Evolutionary conservation across 2,797 vertebrate genomes (phyloP).

Genomic region (Antennarius maculatus): DNA sequence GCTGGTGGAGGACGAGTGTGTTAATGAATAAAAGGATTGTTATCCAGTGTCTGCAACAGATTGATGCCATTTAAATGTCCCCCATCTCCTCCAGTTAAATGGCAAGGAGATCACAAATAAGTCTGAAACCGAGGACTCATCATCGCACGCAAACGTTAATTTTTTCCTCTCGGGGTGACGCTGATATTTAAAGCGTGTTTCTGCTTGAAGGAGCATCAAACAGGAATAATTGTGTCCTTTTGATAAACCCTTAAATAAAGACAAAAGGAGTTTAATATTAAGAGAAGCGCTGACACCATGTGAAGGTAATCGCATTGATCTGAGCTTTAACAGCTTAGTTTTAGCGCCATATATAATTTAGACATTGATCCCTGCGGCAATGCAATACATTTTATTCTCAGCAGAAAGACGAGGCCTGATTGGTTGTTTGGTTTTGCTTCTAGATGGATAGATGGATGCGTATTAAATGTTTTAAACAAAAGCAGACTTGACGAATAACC

Average conservation of each 20-base stretch:
- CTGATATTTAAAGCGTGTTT: slow-evolving; percentile 27
- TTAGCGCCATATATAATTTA: not conserved
- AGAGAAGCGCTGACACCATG: not conserved
- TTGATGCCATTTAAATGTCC: slow-evolving; percentile 45
- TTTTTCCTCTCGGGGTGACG: not conserved
- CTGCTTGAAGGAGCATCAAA: slow-evolving; percentile 3
- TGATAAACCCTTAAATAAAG: slow-evolving; percentile 1
- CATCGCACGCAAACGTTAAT: slow-evolving; percentile 5
- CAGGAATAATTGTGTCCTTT: not conserved
- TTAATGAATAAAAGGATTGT: slow-evolving; percentile 30
- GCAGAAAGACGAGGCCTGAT: not conserved
- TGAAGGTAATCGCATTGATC: not conserved
- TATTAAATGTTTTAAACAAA: not conserved
- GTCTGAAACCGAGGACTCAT: slow-evolving; percentile 15
- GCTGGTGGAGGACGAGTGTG: slow-evolving; percentile 31
- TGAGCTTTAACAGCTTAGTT: not conserved
- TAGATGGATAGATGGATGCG: not conserved
- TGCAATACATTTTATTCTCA: not conserved
- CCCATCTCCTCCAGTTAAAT: slow-evolving; percentile 48
- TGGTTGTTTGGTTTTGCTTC: not conserved
- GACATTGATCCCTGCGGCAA: not conserved
- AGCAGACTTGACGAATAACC: no score
- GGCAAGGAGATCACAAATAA: slow-evolving; percentile 39
- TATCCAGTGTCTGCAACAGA: slow-evolving; percentile 10
- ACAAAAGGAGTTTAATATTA: not conserved